These are phyloP conservation scores for Microcebus ravelobensis DNA, from an alignment of 2,113 vertebrate genomes.

Conservation along the genomic window DNA sequence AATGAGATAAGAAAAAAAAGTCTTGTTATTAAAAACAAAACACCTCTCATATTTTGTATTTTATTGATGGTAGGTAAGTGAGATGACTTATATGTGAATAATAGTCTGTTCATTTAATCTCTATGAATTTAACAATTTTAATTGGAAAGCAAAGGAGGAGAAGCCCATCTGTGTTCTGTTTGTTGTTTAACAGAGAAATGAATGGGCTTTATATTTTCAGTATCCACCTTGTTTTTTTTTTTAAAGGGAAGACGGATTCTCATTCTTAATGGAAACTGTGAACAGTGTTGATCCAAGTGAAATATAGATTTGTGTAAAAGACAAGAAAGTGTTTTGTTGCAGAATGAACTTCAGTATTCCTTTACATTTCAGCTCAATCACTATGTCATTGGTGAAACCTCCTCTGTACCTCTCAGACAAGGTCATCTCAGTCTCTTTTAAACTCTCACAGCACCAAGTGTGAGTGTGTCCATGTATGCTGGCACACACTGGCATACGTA, in stretches of 20 bases:
- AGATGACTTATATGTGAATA: background rate
- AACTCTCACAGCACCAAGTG: background rate
- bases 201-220: conserved; percentile 30
- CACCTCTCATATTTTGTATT: background rate
- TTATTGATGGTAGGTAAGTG: background rate
- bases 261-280: conserved; percentile 26
- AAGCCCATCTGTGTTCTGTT: background rate
- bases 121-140: conserved; percentile 36
- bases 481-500: background rate
- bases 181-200: conserved; percentile 5
- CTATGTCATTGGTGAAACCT: background rate
- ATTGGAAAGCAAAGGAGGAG: background rate
- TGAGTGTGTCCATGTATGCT: background rate
- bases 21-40: background rate
- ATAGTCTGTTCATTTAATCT: background rate
- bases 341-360: background rate
- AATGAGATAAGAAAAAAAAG: background rate
- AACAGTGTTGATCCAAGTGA: conserved; percentile 27
- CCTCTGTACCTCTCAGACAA: background rate
- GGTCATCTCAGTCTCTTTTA: background rate
- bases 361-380: background rate
- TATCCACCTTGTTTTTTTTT: background rate
- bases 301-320: conserved; percentile 32
- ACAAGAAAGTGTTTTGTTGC: background rate
- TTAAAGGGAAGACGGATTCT: conserved; percentile 19